Evolutionary conservation across 2,113 vertebrate genomes (phyloP), one percentile per base, ranked within the genome.

Genomic region (Aramus guarauna): DNA sequence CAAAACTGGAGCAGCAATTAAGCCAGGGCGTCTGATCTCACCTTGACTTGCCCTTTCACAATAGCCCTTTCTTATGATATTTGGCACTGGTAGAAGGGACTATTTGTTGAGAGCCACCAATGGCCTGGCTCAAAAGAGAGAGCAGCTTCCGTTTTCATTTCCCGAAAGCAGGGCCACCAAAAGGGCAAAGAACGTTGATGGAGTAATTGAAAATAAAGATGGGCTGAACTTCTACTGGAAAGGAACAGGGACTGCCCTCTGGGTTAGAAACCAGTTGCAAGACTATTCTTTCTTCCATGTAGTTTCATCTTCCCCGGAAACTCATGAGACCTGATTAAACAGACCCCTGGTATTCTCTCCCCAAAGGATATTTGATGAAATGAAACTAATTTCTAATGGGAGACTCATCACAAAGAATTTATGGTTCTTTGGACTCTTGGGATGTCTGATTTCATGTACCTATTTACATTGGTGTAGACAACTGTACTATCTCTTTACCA

Each of bases 21-120:
- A 93, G 23, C 56, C 68, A 30, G 27, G 2, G 34, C 0, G 4
- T 39, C 77, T 89, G 80, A 87, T 91, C 90, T 95, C 88, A 91
- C 92, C 90, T 94, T 76, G 88, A 91, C 77, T 92, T 48, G 45
- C 17, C 69, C 59, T 94, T 88, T 87, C 69, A 84, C 74, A 93
- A 66, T 74, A 77, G 58, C 43, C 64, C 67, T 88, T 94, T 88
- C 71, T 85, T 82, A 53, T 0, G 4, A 17, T 85, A 62, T 90
- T 78, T 93, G 88, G 77, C 88, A 90, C 36, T 43, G n/a, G 37
- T n/a, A 73, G 59, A 84, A 73, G 52, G 55, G 17, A 26, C 58
- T 80, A 3, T 56, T 87, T 93, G 39, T 39, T 62, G 69, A 78
- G 15, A 94, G 12, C 19, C 37, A 27, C 50, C 32, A 78, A 66